Evolutionary conservation across 2,113 vertebrate species (phyloP).

Genomic region (Hippocampus guttulatus): DNA sequence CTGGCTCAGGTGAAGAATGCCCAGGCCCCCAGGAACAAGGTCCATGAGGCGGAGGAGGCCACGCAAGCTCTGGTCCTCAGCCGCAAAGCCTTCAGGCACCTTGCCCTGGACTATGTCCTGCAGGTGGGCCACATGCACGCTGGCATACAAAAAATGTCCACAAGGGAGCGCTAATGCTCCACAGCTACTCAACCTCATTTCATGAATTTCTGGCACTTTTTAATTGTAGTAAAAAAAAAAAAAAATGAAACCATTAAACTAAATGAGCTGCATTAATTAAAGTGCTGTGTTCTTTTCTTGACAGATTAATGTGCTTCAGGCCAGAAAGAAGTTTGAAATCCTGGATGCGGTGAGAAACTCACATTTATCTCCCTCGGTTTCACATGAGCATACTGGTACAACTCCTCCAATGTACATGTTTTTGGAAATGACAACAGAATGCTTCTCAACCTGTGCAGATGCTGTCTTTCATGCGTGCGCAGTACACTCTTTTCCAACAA

Average conservation of each 20-base stretch:
- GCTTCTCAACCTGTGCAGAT: slow-evolving; percentile 71
- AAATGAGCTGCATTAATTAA: not conserved
- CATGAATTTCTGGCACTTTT: not conserved
- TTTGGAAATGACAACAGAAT: not conserved
- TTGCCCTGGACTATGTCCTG: slow-evolving; percentile 92
- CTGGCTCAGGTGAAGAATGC: slow-evolving; percentile 92
- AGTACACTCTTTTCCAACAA: slow-evolving; percentile 94
- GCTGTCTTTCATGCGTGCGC: slow-evolving; percentile 96
- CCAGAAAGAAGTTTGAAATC: slow-evolving; percentile 81
- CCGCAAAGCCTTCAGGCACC: slow-evolving; percentile 91
- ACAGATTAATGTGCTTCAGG: slow-evolving; percentile 79
- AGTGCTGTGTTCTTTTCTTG: not conserved
- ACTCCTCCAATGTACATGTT: not conserved
- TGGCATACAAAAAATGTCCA: slow-evolving; percentile 25
- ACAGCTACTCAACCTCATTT: not conserved
- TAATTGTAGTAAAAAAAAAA: not conserved
- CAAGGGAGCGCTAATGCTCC: slow-evolving; percentile 30
- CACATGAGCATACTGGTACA: not conserved
- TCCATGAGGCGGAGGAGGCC: slow-evolving; percentile 93
- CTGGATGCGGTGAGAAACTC: slow-evolving; percentile 71
- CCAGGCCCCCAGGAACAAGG: slow-evolving; percentile 89
- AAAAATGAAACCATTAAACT: not conserved
- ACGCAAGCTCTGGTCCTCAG: slow-evolving; percentile 82
- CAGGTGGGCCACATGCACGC: slow-evolving; percentile 71
- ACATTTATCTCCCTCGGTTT: not conserved